Conservation (phyloP, 2,888 invertebrate genomes). For the Ernsta delagoae region DNA sequence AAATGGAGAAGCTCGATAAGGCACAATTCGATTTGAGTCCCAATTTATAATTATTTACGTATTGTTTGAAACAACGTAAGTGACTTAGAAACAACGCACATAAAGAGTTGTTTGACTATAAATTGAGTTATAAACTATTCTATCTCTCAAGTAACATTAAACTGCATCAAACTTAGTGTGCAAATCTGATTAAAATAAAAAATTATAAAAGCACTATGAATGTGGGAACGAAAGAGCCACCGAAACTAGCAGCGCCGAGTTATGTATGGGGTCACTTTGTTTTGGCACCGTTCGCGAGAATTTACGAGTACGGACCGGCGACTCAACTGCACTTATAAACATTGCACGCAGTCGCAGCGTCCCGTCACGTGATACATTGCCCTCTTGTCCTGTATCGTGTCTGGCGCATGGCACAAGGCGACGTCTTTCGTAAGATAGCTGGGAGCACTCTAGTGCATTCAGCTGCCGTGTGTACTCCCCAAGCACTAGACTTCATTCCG, state of each 20-base stretch:
- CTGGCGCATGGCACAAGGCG: too few relatives aligned
- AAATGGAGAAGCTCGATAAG: too few relatives aligned
- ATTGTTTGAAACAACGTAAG: too few relatives aligned
- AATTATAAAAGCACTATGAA: too few relatives aligned
- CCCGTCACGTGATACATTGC: conserved; percentile 18
- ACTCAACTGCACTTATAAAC: conserved; percentile 80
- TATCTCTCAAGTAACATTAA: too few relatives aligned
- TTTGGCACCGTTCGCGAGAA: conserved; percentile 49
- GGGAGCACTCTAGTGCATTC: conserved; percentile 28
- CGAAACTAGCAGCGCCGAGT: conserved; percentile 20
- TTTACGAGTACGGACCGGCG: conserved; percentile 63
- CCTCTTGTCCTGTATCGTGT: conserved; percentile 16
- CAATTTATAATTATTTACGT: too few relatives aligned
- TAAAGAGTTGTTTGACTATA: too few relatives aligned
- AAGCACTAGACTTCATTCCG: conserved; percentile 30
- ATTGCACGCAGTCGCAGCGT: conserved; percentile 46
- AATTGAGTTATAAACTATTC: too few relatives aligned
- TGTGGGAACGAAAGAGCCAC: neutral
- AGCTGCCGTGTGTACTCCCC: conserved; percentile 30
- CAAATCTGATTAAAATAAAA: too few relatives aligned
- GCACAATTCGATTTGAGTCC: too few relatives aligned
- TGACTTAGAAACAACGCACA: too few relatives aligned
- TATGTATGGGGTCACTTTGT: conserved; percentile 28
- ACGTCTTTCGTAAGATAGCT: conserved; percentile 12
- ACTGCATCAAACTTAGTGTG: too few relatives aligned